These are phyloP conservation scores for Ophiothrix spiculata DNA, from an alignment of 35 echinoderm and acorn worm species.

Conservation along the genomic window DNA sequence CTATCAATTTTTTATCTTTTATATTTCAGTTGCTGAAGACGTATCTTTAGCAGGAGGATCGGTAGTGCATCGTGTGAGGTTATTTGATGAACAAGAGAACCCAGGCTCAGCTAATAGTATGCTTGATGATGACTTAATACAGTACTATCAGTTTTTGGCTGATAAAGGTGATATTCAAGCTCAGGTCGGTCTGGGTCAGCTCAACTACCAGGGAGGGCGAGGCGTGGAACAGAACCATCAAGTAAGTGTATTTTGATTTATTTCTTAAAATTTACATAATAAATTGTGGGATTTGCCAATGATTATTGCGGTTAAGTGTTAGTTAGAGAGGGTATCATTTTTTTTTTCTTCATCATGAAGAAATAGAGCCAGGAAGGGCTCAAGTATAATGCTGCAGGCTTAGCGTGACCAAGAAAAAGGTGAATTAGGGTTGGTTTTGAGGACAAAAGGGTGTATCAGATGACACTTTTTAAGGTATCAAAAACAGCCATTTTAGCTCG, in stretches of 20 bases:
- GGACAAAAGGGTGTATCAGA: too few relatives aligned
- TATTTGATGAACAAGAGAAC: constrained; percentile 92
- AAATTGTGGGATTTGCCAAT: too few relatives aligned
- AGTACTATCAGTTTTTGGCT: constrained; percentile 97
- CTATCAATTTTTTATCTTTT: neutral
- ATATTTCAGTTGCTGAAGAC: constrained; percentile 69
- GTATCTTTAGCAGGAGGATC: constrained; percentile 58
- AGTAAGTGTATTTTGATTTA: constrained; percentile 40
- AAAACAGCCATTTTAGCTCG: too few relatives aligned
- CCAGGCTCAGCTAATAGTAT: constrained; percentile 53
- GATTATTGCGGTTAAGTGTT: too few relatives aligned
- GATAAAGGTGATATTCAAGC: constrained; percentile 98
- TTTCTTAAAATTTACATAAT: too few relatives aligned
- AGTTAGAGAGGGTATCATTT: too few relatives aligned
- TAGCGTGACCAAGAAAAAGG: too few relatives aligned
- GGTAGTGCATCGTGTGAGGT: constrained; percentile 64
- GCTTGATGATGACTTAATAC: constrained; percentile 95
- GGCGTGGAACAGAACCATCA: constrained; percentile 87
- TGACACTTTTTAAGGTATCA: too few relatives aligned
- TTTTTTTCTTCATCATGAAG: too few relatives aligned
- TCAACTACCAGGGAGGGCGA: constrained; percentile 90
- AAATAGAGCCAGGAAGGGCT: too few relatives aligned
- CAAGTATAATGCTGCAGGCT: too few relatives aligned
- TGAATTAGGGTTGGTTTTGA: too few relatives aligned
- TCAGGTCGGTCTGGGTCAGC: constrained; percentile 95